Evolutionary conservation across 2,888 invertebrate species (phyloP), one percentile per base, ranked within the genome.

Genomic region (Exephanes ischioxanthus): DNA sequence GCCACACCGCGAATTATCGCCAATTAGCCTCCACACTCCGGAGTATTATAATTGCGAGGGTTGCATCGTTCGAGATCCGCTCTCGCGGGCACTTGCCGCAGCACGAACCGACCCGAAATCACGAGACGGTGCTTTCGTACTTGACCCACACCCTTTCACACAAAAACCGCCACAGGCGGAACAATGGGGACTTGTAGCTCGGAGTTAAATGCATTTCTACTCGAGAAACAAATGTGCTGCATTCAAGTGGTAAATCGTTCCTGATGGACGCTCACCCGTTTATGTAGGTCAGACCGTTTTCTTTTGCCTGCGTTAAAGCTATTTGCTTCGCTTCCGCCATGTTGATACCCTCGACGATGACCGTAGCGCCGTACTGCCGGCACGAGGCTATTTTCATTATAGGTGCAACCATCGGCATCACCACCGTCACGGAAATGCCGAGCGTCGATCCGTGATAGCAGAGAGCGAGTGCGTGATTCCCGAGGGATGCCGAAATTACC

Each of bases 381-480:
- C 99, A 99, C 86, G 97, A 97, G 91, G 98, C 97, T 71, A 99
- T 97, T 95, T 99, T 99, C 98, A 99, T 99, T 82, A 99, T 97
- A 0, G 99, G 99, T 0, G 99, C 99, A 0, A 98, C 96, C 58
- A 96, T 96, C 0, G 99, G 99, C 99, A 99, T 99, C n/a, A 99
- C 97, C 5, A 99, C 97, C 0, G 96, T 97, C 16, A 96, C 96
- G 0, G 96, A 95, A 75, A 96, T 95, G 7, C 94, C 94, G 33
- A 97, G 94, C 84, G 95, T 94, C 77, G 94, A 93, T 0, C 97
- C 97, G 91, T 97, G 97, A 92, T 96, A 97, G 83, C 96, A 95
- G 58, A 97, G 94, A 0, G 97, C 97, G 89, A 98, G 96, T 0
- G 99, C 99, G 94, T 99, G 99, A 94, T 99, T 99, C 0, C 99